Base-by-base conservation (phyloP, 2,797 vertebrate genomes). In the Falco concolor region DNA sequence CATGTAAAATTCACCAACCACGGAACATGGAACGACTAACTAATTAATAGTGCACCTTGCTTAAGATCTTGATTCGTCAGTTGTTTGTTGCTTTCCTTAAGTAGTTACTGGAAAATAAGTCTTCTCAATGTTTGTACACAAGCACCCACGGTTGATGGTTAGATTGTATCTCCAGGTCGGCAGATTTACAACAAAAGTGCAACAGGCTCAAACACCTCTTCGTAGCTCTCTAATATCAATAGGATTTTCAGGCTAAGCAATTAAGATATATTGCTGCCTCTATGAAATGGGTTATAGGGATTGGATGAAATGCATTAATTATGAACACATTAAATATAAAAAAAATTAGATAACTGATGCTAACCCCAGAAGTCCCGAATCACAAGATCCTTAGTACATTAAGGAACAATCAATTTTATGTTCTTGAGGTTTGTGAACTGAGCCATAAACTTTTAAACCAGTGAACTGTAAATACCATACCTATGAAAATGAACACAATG, bases 1-100 rank as follows among this genome's bases (percentile, higher is more conserved):
- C 50, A 89, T 53, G 22, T 40, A 85, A 87, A 96, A 94, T 90
- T 94, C 85, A 90, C 78, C 57, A 83, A 63, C 56, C 90, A 77
- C 72, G 95, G 89, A 97, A 95, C 68, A 65, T n/a, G 57, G 73
- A 61, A 75, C 64, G 15, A 13, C 14, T 65, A 64, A 49, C 47
- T 75, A 65, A 75, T 36, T 25, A 50, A 42, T 10, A 61, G 4
- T 7, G 3, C 38, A 38, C 3, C 14, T 76, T 44, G 59, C 53
- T 67, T 72, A 42, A 28, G 15, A 49, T 30, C 44, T 50, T 49
- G 22, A 77, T 18, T 67, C 40, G 22, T 8, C 67, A 10, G 8
- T 21, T 44, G 22, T 34, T 59, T 69, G 6, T 52, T 76, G 12
- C 40, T 69, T 60, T n/a, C 12, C 18, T 49, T 52, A 75, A 2